Evolutionary conservation across 2,113 vertebrate species (phyloP).

Genomic region (Phrynocephalus versicolor): DNA sequence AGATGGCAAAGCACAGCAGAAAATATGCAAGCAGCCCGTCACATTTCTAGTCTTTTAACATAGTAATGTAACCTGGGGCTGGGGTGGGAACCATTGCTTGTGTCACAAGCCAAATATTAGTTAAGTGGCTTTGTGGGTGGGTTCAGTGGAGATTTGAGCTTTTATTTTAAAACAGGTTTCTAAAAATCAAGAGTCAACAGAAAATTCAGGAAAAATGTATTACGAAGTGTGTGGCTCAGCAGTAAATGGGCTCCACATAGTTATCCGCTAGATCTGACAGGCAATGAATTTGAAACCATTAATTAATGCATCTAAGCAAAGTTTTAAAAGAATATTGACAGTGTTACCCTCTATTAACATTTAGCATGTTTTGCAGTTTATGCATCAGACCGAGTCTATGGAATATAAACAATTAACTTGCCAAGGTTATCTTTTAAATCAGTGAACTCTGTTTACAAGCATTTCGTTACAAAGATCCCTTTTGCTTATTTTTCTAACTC

Average conservation of each 20-base stretch:
- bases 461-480: not conserved
- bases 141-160: not conserved
- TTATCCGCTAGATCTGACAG: not conserved
- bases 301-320: conserved; percentile 10
- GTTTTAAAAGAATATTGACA: not conserved
- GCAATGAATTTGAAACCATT: not conserved
- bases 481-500: conserved; percentile 52
- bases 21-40: not conserved
- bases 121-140: not conserved
- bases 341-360: not conserved
- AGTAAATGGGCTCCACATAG: not conserved
- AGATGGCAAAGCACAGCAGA: not conserved
- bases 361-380: not conserved
- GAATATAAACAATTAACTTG: not conserved
- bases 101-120: not conserved
- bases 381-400: conserved; percentile 14
- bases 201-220: not conserved
- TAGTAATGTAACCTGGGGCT: not conserved
- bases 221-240: not conserved
- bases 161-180: not conserved
- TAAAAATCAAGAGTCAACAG: not conserved
- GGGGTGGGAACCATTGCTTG: not conserved
- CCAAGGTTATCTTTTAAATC: conserved; percentile 5
- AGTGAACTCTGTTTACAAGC: not conserved
- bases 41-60: not conserved